Base-by-base conservation (phyloP, 2,888 invertebrate genomes). In the Ganaspis brasiliensis region DNA sequence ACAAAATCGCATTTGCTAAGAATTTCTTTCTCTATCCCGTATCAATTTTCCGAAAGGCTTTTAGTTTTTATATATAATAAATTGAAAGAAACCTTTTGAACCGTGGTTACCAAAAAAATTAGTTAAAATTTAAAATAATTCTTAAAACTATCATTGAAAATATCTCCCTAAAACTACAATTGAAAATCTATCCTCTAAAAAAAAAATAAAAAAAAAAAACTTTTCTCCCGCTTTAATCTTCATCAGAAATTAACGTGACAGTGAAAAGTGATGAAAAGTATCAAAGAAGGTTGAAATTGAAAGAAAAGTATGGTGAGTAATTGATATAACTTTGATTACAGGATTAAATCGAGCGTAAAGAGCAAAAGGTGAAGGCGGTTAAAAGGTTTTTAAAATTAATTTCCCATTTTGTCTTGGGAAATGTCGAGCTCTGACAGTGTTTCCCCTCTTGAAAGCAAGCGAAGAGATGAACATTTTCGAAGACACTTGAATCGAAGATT, bases 281-380 rank as follows among this genome's bases (percentile, higher is more conserved):
- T 67, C 45, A 49, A 26, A 31, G 55, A 67, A 37, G 19, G 63
- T 37, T 31, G 52, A 16, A 63, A 31, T 19, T 59, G 70, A 56
- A 26, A 76, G 75, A 83, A 71, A 76, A 24, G 24, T 67, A 67
- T 73, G 40, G 81, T 77, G 79, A 73, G 81, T 84, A 85, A 86
- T 85, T 84, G 83, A 85, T 84, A 85, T 81, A 84, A 84, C 82
- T 84, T 83, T 82, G 81, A 82, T 83, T 84, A 80, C 75, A 76
- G 82, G 83, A 86, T 84, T 85, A 87, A 86, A 87, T 87, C 80
- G 86, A 83, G 86, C 82, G 83, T 81, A 78, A 83, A 77, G 72
- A 63, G 79, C 67, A 31, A 57, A 40, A 31, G 61, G 61, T 31
- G 57, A 24, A 67, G 55, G 55, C 77, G 83, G 81, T 85, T 52